Base-by-base conservation (phyloP, 2,113 vertebrate species). In the Antechinus flavipes region DNA sequence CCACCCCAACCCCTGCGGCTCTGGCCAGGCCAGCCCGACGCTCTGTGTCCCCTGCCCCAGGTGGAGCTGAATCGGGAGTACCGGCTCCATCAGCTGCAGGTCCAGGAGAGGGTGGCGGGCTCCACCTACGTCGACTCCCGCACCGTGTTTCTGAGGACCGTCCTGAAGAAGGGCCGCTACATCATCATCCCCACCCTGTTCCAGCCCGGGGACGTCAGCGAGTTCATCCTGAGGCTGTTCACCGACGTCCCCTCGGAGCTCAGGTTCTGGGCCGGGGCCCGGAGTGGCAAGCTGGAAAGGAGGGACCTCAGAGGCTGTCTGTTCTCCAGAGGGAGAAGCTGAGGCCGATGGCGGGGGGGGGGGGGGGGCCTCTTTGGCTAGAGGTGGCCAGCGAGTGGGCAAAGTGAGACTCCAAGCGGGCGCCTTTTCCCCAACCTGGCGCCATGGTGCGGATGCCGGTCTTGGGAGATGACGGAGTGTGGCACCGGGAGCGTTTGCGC, bases 51-150 rank as follows among this genome's bases (percentile, higher is more conserved):
- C 76, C 56, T 49, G 26, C 90, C 95, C 47, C 94, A 99, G 99
- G 99, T 99, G 98, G 99, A 99, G 96, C 93, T 99, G 49, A 99
- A 99, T 98, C 99, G 99, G 56, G 99, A 98, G 89, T 99, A 99
- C 91, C 98, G 99, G 42, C 98, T 99, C 95, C 99, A 99, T 92
- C 98, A 99, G 96, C 97, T 99, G 14, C 98, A 99, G 30, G 99
- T 99, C 92, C 99, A 99, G 94, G 98, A 98, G 93, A 98, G 96
- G 26, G 97, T 98, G 55, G 98, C 94, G 2, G 99, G 99, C 0
- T 99, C 99, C 10, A 98, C 95, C 0, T 99, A 99, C 95, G 99
- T 99, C 50, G 99, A 99, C n/a, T 99, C 99, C 0, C 99, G 99
- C 54, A 98, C 99, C 0, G 99, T 99, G 93, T 99, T 99, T 96